Percentiles rank a stretch among this genome's conserved stretches.
Evolutionary conservation across 2,888 invertebrate species (phyloP).

Genomic region (Artemia sinica): DNA sequence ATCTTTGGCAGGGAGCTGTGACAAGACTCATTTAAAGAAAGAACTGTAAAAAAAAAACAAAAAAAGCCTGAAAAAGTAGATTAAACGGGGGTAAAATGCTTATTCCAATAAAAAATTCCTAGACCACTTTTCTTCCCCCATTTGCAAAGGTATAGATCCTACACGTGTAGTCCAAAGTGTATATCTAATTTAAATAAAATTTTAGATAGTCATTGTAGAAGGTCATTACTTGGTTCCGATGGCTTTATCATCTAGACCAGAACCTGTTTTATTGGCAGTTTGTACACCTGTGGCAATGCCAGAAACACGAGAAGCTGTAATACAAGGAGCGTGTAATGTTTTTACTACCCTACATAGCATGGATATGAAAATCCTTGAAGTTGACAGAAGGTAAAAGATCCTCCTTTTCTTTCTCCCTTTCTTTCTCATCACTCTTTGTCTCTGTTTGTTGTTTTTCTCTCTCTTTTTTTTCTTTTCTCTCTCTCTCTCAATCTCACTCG

Average conservation of each 20-base stretch:
- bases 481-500: no score
- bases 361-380: conserved; percentile 75
- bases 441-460: no score
- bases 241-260: conserved; percentile 79
- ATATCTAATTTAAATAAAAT: conserved; percentile 25
- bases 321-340: conserved; percentile 91
- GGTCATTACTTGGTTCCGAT: conserved; percentile 89
- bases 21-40: no score
- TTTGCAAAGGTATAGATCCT: conserved; percentile 26
- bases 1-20: no score
- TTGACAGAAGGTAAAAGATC: not conserved
- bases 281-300: conserved; percentile 96
- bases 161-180: no score
- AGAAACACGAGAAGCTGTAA: conserved; percentile 85
- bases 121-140: conserved; percentile 29
- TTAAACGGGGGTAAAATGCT: not conserved
- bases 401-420: not conserved
- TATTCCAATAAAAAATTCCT: not conserved
- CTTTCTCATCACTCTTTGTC: not conserved
- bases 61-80: no score
- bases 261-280: conserved; percentile 89
- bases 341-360: conserved; percentile 92
- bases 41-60: no score
- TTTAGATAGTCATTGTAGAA: conserved; percentile 84
- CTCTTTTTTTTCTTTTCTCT: no score